Base-by-base conservation (phyloP, 2,113 vertebrate genomes). In the Gracilinanus agilis region DNA sequence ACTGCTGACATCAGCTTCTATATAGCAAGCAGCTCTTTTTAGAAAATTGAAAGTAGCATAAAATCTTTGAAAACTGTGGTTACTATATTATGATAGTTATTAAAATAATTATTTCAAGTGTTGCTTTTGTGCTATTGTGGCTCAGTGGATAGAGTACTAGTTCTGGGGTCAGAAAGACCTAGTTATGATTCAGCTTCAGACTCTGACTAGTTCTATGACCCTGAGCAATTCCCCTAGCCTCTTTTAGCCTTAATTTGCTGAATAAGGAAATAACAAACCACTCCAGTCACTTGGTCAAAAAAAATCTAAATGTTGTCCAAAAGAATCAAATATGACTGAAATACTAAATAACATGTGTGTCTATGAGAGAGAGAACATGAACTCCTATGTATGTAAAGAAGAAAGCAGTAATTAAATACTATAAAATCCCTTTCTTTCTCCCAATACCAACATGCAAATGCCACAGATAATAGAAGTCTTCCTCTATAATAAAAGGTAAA, bases 401-500 rank as follows among this genome's bases (percentile, higher is more conserved):
- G 67, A 40, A 83, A 83, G 6, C 67, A 83, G 9, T 83, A 21
- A 83, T 83, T 40, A 83, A 83, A 40, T 83, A 40, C 19, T 83
- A 6, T 83, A 40, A 83, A 83, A 83, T 83, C 40, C n/a, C 5
- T 83, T 40, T 83, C 67, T 40, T 49, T 49, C 49, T 49, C 49
- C 58, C 7, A 91, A 0, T 55, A 29, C 21, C 19, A 19, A 91
- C 53, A 56, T 40, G 40, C 56, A 95, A 96, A 83, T 92, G 23
- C 53, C 89, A 92, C 1, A 89, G 34, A 67, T 40, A 91, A 94
- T 91, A 29, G 40, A 92, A 88, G 44, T 54, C 25, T 94, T 94
- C 34, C 34, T 91, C 94, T 95, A 49, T 94, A 24, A 24, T 90
- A 1, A 61, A 34, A 67, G 56, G 40, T 53, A 92, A 96, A 92